Evolutionary conservation across 2,113 vertebrate genomes (phyloP).

Genomic region (Sinocyclocheilus anshuiensis): DNA sequence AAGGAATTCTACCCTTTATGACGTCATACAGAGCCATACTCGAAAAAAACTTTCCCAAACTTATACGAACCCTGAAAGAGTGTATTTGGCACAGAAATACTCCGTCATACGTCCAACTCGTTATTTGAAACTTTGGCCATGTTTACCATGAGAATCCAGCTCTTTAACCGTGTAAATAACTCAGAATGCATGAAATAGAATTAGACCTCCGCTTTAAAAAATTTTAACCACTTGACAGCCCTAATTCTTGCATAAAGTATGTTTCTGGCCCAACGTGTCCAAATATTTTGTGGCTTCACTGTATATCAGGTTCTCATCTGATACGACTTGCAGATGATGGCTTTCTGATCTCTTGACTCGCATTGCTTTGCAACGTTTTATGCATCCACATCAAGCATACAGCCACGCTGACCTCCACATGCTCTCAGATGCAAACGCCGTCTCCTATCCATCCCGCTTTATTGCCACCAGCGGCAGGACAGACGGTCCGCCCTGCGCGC

Average conservation of each 20-base stretch:
- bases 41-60: too few species aligned
- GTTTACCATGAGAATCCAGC: too few species aligned
- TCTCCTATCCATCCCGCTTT: constrained; percentile 58
- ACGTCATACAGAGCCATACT: too few species aligned
- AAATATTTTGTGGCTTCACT: neutral
- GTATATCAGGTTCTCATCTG: neutral
- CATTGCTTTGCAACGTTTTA: neutral
- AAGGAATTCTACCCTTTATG: too few species aligned
- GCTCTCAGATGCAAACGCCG: neutral
- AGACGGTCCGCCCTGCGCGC: constrained; percentile 65
- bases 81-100: too few species aligned
- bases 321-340: constrained; percentile 24
- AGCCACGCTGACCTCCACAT: neutral
- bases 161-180: too few species aligned
- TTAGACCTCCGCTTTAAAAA: too few species aligned
- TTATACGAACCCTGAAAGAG: too few species aligned
- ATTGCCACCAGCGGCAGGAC: constrained; percentile 65
- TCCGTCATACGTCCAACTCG: too few species aligned
- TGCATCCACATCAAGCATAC: neutral
- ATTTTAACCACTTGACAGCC: too few species aligned
- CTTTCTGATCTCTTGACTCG: constrained; percentile 14
- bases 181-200: too few species aligned
- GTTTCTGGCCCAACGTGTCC: neutral
- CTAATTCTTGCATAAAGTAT: neutral
- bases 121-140: too few species aligned